Evolutionary conservation across 1,140 invertebrate species (phyloP), one percentile per base, ranked within the genome.

Genomic region (Lasioglossum albipes): DNA sequence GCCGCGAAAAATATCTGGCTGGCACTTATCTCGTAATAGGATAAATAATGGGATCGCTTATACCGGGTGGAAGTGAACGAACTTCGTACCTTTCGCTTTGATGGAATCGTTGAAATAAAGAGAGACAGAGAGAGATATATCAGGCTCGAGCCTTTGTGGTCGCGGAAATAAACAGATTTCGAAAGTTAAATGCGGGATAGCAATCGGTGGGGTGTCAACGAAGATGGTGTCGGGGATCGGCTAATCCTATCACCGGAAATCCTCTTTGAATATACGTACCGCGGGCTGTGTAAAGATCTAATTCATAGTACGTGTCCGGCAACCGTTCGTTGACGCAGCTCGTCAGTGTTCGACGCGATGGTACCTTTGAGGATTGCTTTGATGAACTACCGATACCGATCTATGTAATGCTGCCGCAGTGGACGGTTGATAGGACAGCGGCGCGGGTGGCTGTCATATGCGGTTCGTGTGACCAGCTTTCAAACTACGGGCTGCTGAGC

Each of bases 11-110:
- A 59, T 75, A 80, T 75, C 79, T 69, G 54, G n/a, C 65, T 64
- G 65, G 31, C 73, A 75, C 72, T 80, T 80, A 80, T 80, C 79
- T 75, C 73, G 31, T 80, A 80, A 80, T 80, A 80, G 73, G 79
- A 80, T 75, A 80, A 80, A 75, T 75, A 75, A 80, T 75, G 73
- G 73, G 68, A 36, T 68, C 62, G 70, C 77, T 79, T 74, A 74
- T 72, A 74, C 41, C 36, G 61, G 69, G 49, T 31, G 61, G 6
- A 31, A 18, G 45, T 27, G 49, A 22, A 73, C 49, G 27, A 12
- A 31, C 57, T 18, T 36, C 62, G 18, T 57, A 27, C 67, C 67
- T 74, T 65, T 62, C 62, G 41, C n/a, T 67, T 64, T 59, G 52
- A 67, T 79, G 62, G 71, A 74, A 74, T 74, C 59, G 62, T 67